These are phyloP conservation scores for Drosophila rellima DNA, from an alignment of 2,888 invertebrate genomes.

Conservation along the genomic window DNA sequence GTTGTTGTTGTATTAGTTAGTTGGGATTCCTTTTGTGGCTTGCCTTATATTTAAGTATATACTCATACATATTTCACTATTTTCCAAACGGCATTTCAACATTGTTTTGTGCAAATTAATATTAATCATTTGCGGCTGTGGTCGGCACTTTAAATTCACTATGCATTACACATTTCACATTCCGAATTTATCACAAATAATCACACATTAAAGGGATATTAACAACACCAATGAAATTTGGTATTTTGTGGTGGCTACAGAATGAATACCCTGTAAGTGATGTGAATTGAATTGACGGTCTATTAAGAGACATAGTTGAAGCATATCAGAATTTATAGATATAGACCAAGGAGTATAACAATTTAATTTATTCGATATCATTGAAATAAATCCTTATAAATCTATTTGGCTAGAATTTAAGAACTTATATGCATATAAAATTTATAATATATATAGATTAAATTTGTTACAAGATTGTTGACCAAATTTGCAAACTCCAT, in stretches of 20 bases:
- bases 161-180: conserved; percentile 28
- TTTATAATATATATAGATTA: too few relatives aligned
- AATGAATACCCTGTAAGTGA: conserved; percentile 25
- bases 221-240: conserved; percentile 15
- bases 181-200: conserved; percentile 40
- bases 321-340: too few relatives aligned
- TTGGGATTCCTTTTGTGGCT: conserved; percentile 26
- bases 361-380: neutral
- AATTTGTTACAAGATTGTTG: neutral
- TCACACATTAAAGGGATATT: conserved; percentile 34
- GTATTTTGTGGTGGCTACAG: neutral
- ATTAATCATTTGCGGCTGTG: conserved; percentile 63
- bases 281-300: neutral
- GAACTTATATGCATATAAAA: too few relatives aligned
- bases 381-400: too few relatives aligned
- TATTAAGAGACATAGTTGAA: neutral
- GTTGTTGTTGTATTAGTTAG: conserved; percentile 6
- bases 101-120: conserved; percentile 63
- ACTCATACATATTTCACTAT: conserved; percentile 11
- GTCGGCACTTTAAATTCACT: conserved; percentile 55
- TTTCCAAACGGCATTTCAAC: conserved; percentile 30
- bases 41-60: conserved; percentile 4
- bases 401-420: too few relatives aligned
- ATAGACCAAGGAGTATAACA: neutral
- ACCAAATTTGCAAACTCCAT: too few relatives aligned